Evolutionary conservation across 1,140 invertebrate species (phyloP).

Genomic region (Coelopa frigida): DNA sequence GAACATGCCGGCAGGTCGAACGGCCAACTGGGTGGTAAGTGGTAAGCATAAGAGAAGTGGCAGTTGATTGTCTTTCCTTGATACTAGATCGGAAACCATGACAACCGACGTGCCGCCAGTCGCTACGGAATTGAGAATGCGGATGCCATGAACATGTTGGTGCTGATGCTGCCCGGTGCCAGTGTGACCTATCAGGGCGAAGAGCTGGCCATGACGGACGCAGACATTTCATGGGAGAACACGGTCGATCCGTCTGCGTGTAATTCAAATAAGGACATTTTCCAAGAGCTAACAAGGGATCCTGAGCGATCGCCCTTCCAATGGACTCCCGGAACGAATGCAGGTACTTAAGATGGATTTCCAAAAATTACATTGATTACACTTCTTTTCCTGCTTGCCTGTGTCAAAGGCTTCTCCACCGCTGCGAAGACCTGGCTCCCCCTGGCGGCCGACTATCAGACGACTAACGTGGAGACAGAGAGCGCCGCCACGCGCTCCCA

Average conservation of each 20-base stretch:
- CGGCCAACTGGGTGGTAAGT: conserved; percentile 59
- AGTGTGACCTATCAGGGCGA: conserved; percentile 70
- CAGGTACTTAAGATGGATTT: too few relatives aligned
- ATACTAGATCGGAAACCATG: conserved; percentile 59
- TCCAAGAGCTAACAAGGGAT: conserved; percentile 52
- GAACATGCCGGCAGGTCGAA: conserved; percentile 51
- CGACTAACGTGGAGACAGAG: conserved; percentile 47
- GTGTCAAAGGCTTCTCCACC: conserved; percentile 53
- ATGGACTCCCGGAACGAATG: conserved; percentile 59
- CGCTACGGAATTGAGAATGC: conserved; percentile 54
- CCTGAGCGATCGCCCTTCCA: conserved; percentile 69
- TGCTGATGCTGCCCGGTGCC: conserved; percentile 64
- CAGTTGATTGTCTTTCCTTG: too few relatives aligned
- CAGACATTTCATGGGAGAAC: conserved; percentile 49
- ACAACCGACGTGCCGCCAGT: conserved; percentile 53
- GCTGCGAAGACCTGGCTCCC: conserved; percentile 56
- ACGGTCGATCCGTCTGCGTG: conserved; percentile 54
- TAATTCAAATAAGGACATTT: conserved; percentile 50
- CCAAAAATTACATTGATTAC: too few relatives aligned
- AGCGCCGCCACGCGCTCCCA: conserved; percentile 21
- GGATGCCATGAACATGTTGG: conserved; percentile 62
- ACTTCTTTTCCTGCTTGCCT: conserved; percentile 47
- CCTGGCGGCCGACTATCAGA: conserved; percentile 51
- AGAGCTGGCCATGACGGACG: conserved; percentile 71
- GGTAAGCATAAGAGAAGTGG: conserved; percentile 43